Evolutionary conservation across 2,113 vertebrate genomes (phyloP).

Genomic region (Elephas maximus): DNA sequence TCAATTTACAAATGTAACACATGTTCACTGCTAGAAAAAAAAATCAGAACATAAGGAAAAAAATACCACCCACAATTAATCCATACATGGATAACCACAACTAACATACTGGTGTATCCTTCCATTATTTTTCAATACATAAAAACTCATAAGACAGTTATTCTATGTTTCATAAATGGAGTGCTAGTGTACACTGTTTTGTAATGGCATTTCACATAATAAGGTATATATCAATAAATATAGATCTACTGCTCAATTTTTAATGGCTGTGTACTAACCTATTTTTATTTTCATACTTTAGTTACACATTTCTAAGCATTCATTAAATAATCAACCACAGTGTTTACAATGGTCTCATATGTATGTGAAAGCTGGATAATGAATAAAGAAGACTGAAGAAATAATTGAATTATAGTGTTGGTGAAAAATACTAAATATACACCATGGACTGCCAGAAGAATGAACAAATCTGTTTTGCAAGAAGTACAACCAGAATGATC

Average conservation of each 20-base stretch:
- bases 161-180: neutral
- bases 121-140: neutral
- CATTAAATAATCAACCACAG: neutral
- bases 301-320: neutral
- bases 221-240: neutral
- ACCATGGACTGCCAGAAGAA: too few relatives aligned
- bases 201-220: neutral
- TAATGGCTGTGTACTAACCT: neutral
- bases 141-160: neutral
- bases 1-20: neutral
- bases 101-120: neutral
- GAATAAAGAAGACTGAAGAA: too few relatives aligned
- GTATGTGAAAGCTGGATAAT: too few relatives aligned
- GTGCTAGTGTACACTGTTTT: neutral
- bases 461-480: too few relatives aligned
- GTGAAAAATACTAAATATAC: too few relatives aligned
- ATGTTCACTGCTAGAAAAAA: neutral
- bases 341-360: too few relatives aligned
- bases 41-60: neutral
- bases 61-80: neutral
- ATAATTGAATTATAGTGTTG: too few relatives aligned
- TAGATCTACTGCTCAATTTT: neutral
- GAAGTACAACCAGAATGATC: too few relatives aligned
- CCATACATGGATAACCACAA: neutral
- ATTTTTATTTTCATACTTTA: neutral